Evolutionary conservation across 2,888 invertebrate genomes (phyloP), one percentile per base, ranked within the genome.

Genomic region (Rugalucina vietnamica): DNA sequence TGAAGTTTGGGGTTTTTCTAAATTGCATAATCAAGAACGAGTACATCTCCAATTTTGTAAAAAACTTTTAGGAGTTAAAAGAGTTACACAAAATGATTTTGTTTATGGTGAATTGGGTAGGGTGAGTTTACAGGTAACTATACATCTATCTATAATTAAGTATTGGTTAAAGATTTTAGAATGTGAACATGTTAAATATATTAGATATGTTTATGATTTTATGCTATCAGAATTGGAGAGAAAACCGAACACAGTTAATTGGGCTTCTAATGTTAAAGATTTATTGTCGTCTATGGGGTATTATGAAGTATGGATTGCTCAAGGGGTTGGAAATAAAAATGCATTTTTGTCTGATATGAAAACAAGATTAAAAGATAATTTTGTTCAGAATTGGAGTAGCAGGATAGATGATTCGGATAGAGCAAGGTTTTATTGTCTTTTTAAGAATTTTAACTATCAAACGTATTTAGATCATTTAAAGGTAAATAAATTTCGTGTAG

Each of bases 351-450:
- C 54, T n/a, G 54, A 54, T n/a, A n/a, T 54, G 4, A 54, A n/a
- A n/a, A 54, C 54, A n/a, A 54, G 54, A n/a, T 54, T 54, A 54
- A 54, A n/a, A n/a, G 54, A 54, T 54, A 54, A 54, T n/a, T 54
- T 54, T 21, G 18, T 43, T 12, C 43, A 43, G 43, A n/a, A 43
- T 18, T 43, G 43, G 43, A 43, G 18, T 43, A 43, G 54, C 5
- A 54, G 54, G n/a, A 54, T 54, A 12, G 4, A 14, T 18, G 54
- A 54, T 5, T 54, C 54, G n/a, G n/a, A 24, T 54, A 54, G 54
- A 54, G 54, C 54, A 54, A 54, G 5, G 12, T 54, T 54, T 43
- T 43, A 43, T n/a, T n/a, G n/a, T n/a, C n/a, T n/a, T n/a, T n/a
- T n/a, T n/a, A n/a, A n/a, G n/a, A n/a, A n/a, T n/a, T n/a, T n/a